phyloP scores from a whole-genome alignment of 2,797 vertebrate genomes.

The Gymnodraco acuticeps region DNA sequence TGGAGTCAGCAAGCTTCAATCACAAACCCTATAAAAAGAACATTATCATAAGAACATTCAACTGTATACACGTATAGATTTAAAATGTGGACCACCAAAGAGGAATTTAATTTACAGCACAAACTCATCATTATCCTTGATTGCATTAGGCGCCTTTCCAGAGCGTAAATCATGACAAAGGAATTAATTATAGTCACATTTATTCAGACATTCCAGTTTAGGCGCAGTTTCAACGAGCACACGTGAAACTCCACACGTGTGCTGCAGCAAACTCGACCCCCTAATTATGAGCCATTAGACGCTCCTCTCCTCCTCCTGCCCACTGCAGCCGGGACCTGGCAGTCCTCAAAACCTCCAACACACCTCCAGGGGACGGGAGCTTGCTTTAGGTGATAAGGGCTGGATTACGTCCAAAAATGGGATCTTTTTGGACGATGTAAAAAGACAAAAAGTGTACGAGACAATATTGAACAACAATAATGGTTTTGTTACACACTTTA shows the following conservation, averaged over 20 bases:
- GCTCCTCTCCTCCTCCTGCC: constrained; percentile 47
- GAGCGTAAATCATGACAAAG: constrained; percentile 21
- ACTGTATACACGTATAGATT: constrained; percentile 12
- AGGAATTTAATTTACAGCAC: constrained; percentile 9
- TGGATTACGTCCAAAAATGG: constrained; percentile 25
- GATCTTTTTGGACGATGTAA: background rate
- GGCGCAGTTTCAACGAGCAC: constrained; percentile 17
- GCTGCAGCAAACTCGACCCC: constrained; percentile 62
- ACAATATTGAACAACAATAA: background rate
- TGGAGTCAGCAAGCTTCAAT: constrained; percentile 28
- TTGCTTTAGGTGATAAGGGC: constrained; percentile 27
- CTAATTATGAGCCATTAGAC: constrained; percentile 76
- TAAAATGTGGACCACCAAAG: constrained; percentile 31
- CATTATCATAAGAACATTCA: background rate
- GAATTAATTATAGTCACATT: constrained; percentile 38
- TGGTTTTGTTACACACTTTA: background rate
- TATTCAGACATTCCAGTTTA: constrained; percentile 17
- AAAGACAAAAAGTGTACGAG: background rate
- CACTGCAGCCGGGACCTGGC: constrained; percentile 64
- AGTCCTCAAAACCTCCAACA: constrained; percentile 66
- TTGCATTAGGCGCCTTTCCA: constrained; percentile 12
- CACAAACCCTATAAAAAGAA: constrained; percentile 7
- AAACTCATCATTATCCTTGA: constrained; percentile 31
- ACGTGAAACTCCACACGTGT: constrained; percentile 61
- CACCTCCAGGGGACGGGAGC: constrained; percentile 33